Percentiles rank a stretch among this genome's conserved stretches.
Evolutionary conservation across 2,797 vertebrate genomes (phyloP).

Genomic region (Morelia viridis): DNA sequence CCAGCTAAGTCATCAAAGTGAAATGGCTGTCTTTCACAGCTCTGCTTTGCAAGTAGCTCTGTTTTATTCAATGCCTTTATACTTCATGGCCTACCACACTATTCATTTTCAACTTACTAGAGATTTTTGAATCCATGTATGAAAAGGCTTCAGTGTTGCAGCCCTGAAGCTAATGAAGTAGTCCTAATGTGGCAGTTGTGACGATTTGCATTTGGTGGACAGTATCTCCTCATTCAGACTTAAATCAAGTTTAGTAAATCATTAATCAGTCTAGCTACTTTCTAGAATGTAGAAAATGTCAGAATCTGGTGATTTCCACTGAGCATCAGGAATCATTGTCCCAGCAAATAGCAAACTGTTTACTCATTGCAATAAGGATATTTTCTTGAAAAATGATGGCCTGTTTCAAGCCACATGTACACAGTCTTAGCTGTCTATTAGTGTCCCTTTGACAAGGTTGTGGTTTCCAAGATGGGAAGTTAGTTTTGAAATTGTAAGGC

Average conservation of each 20-base stretch:
- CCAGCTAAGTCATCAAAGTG: background rate
- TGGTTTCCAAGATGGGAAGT: conserved; percentile 17
- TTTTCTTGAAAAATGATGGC: background rate
- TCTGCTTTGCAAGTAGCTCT: background rate
- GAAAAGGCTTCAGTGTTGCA: background rate
- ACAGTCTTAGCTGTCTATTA: accelerated
- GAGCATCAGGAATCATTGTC: background rate
- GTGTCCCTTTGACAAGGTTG: background rate
- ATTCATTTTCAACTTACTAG: background rate
- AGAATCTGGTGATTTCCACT: background rate
- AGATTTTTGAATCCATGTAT: background rate
- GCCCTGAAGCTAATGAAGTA: background rate
- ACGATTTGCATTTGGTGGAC: background rate
- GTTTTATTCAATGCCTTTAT: background rate
- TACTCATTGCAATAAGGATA: background rate
- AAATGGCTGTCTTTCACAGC: background rate
- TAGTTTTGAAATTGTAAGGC: background rate
- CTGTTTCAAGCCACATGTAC: accelerated
- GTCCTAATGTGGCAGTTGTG: background rate
- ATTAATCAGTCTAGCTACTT: background rate
- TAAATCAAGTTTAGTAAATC: background rate
- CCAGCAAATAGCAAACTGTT: background rate
- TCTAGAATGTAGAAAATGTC: background rate
- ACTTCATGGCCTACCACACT: background rate
- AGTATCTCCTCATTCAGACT: conserved; percentile 26